Conservation (phyloP, 2,888 invertebrate genomes). For the Yponomeuta malinellus region DNA sequence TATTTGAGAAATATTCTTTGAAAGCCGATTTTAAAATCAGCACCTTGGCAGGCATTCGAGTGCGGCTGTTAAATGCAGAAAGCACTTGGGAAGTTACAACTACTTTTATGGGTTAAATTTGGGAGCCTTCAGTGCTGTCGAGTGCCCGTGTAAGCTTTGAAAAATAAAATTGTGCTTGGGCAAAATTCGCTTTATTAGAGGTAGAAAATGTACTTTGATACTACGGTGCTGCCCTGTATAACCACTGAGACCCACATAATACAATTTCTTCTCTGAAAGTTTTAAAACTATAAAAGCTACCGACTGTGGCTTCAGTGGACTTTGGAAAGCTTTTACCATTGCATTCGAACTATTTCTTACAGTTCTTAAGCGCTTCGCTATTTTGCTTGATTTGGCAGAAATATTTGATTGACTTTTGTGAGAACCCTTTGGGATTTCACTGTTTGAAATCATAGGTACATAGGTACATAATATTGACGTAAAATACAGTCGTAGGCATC, state of each 20-base stretch:
- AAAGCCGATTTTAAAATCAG: neutral
- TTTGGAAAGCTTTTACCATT: neutral
- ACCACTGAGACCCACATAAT: neutral
- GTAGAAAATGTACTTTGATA: neutral
- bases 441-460: neutral
- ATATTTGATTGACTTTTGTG: neutral
- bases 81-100: constrained; percentile 4
- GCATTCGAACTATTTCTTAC: neutral
- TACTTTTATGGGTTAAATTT: constrained; percentile 5
- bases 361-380: neutral
- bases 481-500: too few relatives aligned
- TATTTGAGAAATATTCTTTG: neutral
- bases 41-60: constrained; percentile 2
- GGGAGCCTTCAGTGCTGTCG: neutral
- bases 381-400: neutral
- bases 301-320: neutral
- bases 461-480: too few relatives aligned
- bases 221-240: neutral
- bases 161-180: neutral
- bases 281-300: constrained; percentile 1
- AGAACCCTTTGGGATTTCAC: neutral
- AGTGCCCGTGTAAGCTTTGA: neutral
- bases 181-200: neutral
- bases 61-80: neutral
- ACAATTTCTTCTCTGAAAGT: constrained; percentile 1